Evolutionary conservation across 2,888 invertebrate species (phyloP).

Genomic region (Fragum fragum): DNA sequence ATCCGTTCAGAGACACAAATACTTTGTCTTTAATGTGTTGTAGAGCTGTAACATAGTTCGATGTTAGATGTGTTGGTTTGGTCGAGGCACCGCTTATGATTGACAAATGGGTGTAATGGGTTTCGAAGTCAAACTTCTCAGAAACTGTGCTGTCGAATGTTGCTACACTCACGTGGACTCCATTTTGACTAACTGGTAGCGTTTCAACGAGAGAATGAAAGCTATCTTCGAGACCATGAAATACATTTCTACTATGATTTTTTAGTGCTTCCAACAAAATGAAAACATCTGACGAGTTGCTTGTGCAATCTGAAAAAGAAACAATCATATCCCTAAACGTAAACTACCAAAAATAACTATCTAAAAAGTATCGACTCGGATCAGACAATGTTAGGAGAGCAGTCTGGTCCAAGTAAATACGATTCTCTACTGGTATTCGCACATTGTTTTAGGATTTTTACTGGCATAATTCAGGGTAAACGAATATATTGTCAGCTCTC

Average conservation of each 20-base stretch:
- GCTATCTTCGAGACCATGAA: background rate
- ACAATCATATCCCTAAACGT: no score
- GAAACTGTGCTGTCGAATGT: background rate
- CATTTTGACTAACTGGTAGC: background rate
- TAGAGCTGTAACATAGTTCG: background rate
- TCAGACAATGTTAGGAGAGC: no score
- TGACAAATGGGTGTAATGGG: background rate
- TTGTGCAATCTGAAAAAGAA: slow-evolving; percentile 1
- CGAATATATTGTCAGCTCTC: no score
- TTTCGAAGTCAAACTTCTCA: background rate
- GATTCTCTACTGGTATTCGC: no score
- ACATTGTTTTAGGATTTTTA: no score
- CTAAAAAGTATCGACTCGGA: no score
- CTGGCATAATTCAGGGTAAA: no score
- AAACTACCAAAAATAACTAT: no score
- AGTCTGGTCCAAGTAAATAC: no score
- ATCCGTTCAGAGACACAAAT: background rate
- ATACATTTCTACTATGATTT: background rate
- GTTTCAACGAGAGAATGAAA: background rate
- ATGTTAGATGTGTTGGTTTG: background rate
- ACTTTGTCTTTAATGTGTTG: slow-evolving; percentile 8
- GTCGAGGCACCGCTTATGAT: background rate
- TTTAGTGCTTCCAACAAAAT: background rate
- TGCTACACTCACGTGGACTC: background rate
- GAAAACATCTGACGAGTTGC: background rate